Conservation (phyloP, 2,113 vertebrate species). For the Elaphurus davidianus region DNA sequence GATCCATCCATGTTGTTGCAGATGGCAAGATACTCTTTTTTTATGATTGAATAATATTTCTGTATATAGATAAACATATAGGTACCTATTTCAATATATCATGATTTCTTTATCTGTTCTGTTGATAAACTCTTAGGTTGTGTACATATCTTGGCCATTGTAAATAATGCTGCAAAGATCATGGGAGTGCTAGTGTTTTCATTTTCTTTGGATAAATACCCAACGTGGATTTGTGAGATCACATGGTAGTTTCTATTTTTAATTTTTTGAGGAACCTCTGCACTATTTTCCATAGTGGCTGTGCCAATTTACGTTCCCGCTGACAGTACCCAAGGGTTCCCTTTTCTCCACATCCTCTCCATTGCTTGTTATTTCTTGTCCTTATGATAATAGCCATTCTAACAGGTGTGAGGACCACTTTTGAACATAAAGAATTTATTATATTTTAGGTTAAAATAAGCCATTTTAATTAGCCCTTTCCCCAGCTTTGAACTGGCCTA, state of each 20-base stretch:
- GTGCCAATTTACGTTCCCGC: not conserved
- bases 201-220: not conserved
- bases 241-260: not conserved
- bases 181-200: not conserved
- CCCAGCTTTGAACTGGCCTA: not conserved
- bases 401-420: not conserved
- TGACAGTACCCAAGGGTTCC: not conserved
- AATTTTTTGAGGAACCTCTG: not conserved
- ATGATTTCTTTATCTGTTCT: not conserved
- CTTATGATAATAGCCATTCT: not conserved
- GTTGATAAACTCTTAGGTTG: not conserved
- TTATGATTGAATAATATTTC: not conserved
- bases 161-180: not conserved
- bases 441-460: not conserved
- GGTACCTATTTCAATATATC: not conserved
- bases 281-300: not conserved
- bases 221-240: not conserved
- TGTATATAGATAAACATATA: not conserved
- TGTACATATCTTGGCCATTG: not conserved
- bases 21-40: not conserved
- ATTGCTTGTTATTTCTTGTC: not conserved
- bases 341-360: not conserved
- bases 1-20: not conserved
- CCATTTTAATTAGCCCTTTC: not conserved
- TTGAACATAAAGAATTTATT: not conserved